Evolutionary conservation across 2,888 invertebrate genomes (phyloP).

Genomic region (Danaus chrysippus): DNA sequence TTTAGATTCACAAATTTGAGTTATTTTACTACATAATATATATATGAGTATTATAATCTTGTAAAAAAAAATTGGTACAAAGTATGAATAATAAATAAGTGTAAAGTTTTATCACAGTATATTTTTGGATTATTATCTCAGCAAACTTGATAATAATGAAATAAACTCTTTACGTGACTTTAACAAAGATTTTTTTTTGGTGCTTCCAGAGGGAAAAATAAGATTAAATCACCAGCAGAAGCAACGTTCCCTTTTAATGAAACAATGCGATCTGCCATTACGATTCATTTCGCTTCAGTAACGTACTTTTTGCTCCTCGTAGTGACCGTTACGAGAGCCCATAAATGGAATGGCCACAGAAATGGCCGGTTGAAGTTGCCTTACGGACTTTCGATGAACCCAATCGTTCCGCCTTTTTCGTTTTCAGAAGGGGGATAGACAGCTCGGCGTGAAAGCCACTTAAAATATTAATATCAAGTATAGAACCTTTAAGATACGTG

Average conservation of each 20-base stretch:
- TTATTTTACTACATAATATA: conserved; percentile 2
- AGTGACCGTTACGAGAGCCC: conserved; percentile 53
- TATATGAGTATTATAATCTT: background rate
- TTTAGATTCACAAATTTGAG: background rate
- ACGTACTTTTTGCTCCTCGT: conserved; percentile 50
- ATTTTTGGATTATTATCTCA: background rate
- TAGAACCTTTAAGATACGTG: conserved; percentile 33
- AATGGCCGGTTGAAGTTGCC: conserved; percentile 52
- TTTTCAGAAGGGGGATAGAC: conserved; percentile 39
- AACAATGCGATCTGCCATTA: conserved; percentile 52
- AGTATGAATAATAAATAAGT: no score
- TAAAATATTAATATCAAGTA: conserved; percentile 42
- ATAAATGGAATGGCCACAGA: conserved; percentile 57
- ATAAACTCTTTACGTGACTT: background rate
- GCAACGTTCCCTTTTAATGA: conserved; percentile 48
- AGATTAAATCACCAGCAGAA: conserved; percentile 30
- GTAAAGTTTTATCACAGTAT: no score
- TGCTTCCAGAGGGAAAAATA: conserved; percentile 21
- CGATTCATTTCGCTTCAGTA: conserved; percentile 48
- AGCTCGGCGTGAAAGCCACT: conserved; percentile 36
- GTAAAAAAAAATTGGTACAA: no score
- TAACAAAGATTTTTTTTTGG: background rate
- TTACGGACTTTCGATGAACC: conserved; percentile 52
- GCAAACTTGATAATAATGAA: background rate
- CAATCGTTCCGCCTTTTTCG: conserved; percentile 38